These are phyloP conservation scores for Dichetophora obliterata DNA, from an alignment of 2,888 invertebrate species.

Conservation along the genomic window DNA sequence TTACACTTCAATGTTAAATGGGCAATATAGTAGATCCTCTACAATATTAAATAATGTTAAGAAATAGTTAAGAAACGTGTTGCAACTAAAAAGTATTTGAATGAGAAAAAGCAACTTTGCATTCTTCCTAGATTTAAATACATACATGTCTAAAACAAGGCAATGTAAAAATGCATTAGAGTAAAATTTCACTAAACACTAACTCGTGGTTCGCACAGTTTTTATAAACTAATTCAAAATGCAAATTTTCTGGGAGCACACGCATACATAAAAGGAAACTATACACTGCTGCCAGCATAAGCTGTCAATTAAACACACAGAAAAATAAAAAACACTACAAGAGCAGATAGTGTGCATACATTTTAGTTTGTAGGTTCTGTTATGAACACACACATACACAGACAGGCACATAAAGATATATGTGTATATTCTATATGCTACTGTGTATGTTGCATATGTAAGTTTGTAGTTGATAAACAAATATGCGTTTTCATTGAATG, in stretches of 20 bases:
- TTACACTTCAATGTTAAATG: too few relatives aligned
- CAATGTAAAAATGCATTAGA: not conserved
- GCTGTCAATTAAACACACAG: not conserved
- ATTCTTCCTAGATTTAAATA: not conserved
- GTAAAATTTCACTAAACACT: not conserved
- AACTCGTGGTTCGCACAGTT: not conserved
- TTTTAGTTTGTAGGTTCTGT: not conserved
- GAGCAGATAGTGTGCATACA: not conserved
- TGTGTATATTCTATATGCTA: not conserved
- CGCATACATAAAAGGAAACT: too few relatives aligned
- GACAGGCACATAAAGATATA: not conserved
- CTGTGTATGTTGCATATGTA: not conserved
- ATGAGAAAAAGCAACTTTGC: not conserved
- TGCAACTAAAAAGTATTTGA: not conserved
- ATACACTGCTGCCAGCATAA: not conserved
- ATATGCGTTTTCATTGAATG: slow-evolving; percentile 3
- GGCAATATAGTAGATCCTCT: too few relatives aligned
- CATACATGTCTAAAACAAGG: not conserved
- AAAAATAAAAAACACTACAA: not conserved
- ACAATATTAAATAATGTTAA: too few relatives aligned
- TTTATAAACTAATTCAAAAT: not conserved
- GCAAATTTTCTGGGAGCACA: too few relatives aligned
- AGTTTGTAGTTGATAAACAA: not conserved
- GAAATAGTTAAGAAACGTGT: too few relatives aligned
- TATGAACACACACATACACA: not conserved